Conservation (phyloP, 2,113 vertebrate genomes). For the Dicerorhinus sumatrensis region DNA sequence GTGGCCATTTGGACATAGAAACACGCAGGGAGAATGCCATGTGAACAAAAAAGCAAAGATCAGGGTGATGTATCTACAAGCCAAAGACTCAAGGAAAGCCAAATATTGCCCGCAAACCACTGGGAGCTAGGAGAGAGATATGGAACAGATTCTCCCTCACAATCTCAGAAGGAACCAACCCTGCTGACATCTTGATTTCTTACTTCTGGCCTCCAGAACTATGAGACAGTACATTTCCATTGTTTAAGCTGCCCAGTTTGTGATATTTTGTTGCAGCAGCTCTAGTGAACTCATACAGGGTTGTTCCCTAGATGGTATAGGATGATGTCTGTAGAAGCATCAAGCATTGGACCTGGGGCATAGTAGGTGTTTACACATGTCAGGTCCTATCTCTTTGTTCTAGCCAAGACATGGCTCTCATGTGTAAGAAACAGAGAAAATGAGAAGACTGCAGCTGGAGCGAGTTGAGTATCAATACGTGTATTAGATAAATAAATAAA, state of each 20-base stretch:
- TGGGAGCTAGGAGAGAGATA: background rate
- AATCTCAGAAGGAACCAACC: too few species aligned
- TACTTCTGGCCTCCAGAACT: background rate
- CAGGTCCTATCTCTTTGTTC: too few species aligned
- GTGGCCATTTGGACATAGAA: too few species aligned
- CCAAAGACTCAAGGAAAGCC: rapidly evolving
- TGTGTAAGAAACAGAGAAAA: rapidly evolving
- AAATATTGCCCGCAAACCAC: background rate
- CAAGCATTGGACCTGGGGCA: rapidly evolving
- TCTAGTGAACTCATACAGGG: rapidly evolving
- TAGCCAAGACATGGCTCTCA: background rate
- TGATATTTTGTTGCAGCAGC: too few species aligned
- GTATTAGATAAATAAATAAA: too few species aligned
- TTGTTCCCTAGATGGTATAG: rapidly evolving
- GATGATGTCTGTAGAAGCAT: rapidly evolving
- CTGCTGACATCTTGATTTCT: rapidly evolving
- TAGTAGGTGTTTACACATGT: rapidly evolving
- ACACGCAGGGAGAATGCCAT: rapidly evolving
- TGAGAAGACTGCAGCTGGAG: rapidly evolving
- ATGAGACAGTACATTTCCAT: background rate
- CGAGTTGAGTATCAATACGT: rapidly evolving
- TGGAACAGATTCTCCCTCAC: rapidly evolving
- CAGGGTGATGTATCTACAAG: rapidly evolving
- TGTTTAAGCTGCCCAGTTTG: rapidly evolving
- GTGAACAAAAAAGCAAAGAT: too few species aligned